phyloP scores from a whole-genome alignment of 1,140 invertebrate genomes.

The Harpegnathos saltator region DNA sequence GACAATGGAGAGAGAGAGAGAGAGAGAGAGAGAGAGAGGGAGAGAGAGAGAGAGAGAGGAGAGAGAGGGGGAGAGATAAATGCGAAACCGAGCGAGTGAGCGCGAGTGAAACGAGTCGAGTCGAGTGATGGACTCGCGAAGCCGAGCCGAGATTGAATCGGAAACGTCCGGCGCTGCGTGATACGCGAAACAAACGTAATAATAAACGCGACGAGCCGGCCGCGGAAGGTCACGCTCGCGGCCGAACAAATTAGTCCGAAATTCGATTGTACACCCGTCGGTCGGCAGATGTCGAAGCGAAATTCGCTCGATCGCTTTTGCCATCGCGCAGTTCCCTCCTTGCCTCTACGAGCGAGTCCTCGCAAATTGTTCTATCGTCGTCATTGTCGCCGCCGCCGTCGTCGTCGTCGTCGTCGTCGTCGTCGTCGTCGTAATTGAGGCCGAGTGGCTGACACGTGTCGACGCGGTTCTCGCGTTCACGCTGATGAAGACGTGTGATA shows the following conservation, averaged over 20 bases:
- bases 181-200: constrained; percentile 63
- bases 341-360: not conserved
- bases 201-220: constrained; percentile 49
- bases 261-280: constrained; percentile 57
- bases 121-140: constrained; percentile 26
- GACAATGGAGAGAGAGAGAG: constrained; percentile 47
- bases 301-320: constrained; percentile 25
- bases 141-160: constrained; percentile 31
- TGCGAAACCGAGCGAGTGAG: constrained; percentile 35
- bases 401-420: not conserved
- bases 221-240: constrained; percentile 21
- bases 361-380: constrained; percentile 26
- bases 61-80: too few relatives aligned
- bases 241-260: constrained; percentile 55
- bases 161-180: constrained; percentile 37
- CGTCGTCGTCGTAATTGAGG: constrained; percentile 24
- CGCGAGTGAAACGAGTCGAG: constrained; percentile 12
- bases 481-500: not conserved
- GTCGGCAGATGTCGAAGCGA: constrained; percentile 14
- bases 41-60: too few relatives aligned
- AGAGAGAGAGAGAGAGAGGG: too few relatives aligned
- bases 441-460: not conserved
- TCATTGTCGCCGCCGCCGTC: not conserved
- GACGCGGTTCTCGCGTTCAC: not conserved
- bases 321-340: constrained; percentile 6